Evolutionary conservation across 2,797 vertebrate species (phyloP), one percentile per base, ranked within the genome.

Genomic region (Anableps anableps): DNA sequence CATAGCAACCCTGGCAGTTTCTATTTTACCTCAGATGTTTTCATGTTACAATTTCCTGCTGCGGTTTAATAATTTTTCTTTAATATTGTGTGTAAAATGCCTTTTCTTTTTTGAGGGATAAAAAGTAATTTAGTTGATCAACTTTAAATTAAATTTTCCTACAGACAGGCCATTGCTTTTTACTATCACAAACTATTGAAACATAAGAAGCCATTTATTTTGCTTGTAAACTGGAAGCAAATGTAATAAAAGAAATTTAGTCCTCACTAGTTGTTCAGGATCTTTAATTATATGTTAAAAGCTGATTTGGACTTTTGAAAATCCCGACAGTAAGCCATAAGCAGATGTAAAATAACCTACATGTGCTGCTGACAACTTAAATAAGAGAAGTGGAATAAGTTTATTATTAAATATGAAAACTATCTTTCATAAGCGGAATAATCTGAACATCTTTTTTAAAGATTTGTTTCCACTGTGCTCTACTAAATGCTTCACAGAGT

Each of bases 341-440:
- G 77, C 41, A 41, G n/a, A 77, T 72, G 36, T 48, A 75, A 75
- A 83, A 81, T 9, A 38, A 85, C 80, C 70, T 62, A 38, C 75
- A 72, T 71, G 43, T 87, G 76, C 78, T 85, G 73, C 78, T 84
- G 89, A 92, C 86, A 90, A 34, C n/a, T 62, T 17, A 62, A 62
- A 62, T 62, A 14, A 62, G 29, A 31, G 14, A 82, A 77, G 80
- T 83, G 62, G 34, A 66, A 23, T 38, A 23, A 38, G 19, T 86
- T 92, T 92, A 93, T 92, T 90, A 85, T 74, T 83, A 85, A 80
- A 88, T 74, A 75, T 80, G 83, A 83, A 91, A 91, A 84, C 70
- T 51, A 68, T 68, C 58, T 80, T 76, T 76, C 82, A 80, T 41
- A 66, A 74, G 77, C 50, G 83, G 75, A 85, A 89, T 86, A 72